phyloP scores from a whole-genome alignment of 2,888 invertebrate species.

The Leptothorax acervorum region DNA sequence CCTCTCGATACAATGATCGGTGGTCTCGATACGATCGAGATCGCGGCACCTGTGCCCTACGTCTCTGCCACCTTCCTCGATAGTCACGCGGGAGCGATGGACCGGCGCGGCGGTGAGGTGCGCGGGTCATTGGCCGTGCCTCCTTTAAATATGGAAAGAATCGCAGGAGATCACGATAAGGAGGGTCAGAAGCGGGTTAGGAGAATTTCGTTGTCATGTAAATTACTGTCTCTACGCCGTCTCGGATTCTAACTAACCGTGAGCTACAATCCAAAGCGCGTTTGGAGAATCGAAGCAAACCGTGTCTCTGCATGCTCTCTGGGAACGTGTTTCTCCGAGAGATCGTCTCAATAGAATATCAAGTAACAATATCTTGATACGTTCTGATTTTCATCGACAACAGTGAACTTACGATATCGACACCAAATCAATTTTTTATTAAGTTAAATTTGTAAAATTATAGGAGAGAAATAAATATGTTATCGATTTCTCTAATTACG shows the following conservation, averaged over 20 bases:
- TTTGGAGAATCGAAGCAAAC: slow-evolving; percentile 61
- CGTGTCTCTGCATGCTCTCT: slow-evolving; percentile 24
- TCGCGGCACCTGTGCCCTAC: slow-evolving; percentile 83
- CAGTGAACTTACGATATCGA: background rate
- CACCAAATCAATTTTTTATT: background rate
- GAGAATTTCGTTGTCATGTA: slow-evolving; percentile 84
- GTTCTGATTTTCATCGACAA: slow-evolving; percentile 13
- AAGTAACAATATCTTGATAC: slow-evolving; percentile 61
- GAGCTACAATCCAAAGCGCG: slow-evolving; percentile 65
- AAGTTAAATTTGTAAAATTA: background rate
- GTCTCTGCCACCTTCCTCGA: slow-evolving; percentile 71
- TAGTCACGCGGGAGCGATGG: slow-evolving; percentile 58
- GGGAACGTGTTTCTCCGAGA: slow-evolving; percentile 47
- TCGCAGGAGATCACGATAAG: slow-evolving; percentile 83
- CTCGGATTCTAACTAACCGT: slow-evolving; percentile 72
- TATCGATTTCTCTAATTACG: background rate
- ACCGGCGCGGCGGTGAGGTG: slow-evolving; percentile 45
- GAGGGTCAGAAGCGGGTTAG: slow-evolving; percentile 80
- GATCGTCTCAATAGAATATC: slow-evolving; percentile 67
- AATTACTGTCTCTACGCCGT: slow-evolving; percentile 80
- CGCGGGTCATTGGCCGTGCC: slow-evolving; percentile 80
- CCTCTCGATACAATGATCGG: slow-evolving; percentile 83
- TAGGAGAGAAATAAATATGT: background rate
- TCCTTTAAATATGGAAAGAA: slow-evolving; percentile 85
- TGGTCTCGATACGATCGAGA: slow-evolving; percentile 82